These are phyloP conservation scores for Cheilosia vulpina DNA, from an alignment of 2,888 invertebrate species.

Conservation along the genomic window DNA sequence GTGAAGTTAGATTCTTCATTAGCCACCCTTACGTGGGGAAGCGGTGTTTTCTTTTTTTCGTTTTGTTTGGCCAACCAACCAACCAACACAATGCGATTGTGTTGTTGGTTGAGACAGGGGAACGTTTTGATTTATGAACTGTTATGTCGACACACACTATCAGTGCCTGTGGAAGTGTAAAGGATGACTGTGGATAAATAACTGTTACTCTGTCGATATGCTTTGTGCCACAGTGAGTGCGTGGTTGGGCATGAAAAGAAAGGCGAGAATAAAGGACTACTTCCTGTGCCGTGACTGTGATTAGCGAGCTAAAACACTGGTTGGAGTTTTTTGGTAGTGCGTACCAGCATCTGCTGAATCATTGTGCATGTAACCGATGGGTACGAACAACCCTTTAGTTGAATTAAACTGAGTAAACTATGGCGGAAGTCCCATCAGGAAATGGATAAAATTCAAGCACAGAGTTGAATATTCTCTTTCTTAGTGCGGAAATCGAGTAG, in stretches of 20 bases:
- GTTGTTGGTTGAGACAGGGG: slow-evolving; percentile 46
- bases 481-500: too few species aligned
- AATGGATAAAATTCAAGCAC: not conserved
- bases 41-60: not conserved
- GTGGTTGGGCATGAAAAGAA: slow-evolving; percentile 34
- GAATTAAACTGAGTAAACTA: not conserved
- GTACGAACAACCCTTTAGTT: not conserved
- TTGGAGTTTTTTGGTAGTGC: slow-evolving; percentile 10
- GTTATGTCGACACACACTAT: slow-evolving; percentile 58
- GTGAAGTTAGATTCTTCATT: slow-evolving; percentile 73
- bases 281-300: slow-evolving; percentile 54
- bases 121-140: slow-evolving; percentile 68
- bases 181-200: slow-evolving; percentile 56
- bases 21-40: slow-evolving; percentile 4
- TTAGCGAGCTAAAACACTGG: slow-evolving; percentile 23
- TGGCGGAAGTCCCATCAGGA: not conserved
- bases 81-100: slow-evolving; percentile 4
- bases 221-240: slow-evolving; percentile 33
- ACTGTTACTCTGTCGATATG: slow-evolving; percentile 33
- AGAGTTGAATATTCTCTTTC: too few species aligned
- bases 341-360: slow-evolving; percentile 14
- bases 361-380: not conserved
- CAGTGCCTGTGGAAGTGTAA: slow-evolving; percentile 44
- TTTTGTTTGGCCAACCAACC: slow-evolving; percentile 21
- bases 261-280: slow-evolving; percentile 62